Base-by-base conservation (phyloP, 2,797 vertebrate genomes). In the Gila robusta region DNA sequence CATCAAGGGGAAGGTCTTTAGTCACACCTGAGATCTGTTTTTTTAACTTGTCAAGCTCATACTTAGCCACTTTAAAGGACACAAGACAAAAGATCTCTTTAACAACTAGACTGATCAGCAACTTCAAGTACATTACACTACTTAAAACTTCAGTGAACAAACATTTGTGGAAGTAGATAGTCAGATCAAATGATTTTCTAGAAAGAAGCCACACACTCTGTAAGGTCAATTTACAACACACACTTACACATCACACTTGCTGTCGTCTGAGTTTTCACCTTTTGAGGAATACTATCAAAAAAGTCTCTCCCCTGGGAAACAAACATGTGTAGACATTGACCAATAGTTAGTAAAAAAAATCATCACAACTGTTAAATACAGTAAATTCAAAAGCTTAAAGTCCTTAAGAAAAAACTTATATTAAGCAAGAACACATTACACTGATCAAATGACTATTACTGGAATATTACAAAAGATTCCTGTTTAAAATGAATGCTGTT, bases 231-330 rank as follows among this genome's bases (percentile, higher is more conserved):
- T 52, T 14, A 67, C 21, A 81, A 39, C 16, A 37, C 52, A 41
- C 70, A 90, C 97, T 96, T 89, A 98, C 97, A 87, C 78, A 92
- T 49, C 81, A 96, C 94, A 3, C 91, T 12, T 0, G 84, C 54
- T 69, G 32, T 86, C 35, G 95, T 95, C 28, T 94, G 91, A 56
- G 94, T 90, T 71, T 92, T 91, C 64, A 97, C 95, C 3, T 0
- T 90, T 76, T 87, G 21, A 0, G 95, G 91, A 78, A 88, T 96
- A 17, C 0, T 88, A 26, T 89, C 1, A 47, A 96, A 93, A 0
- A 81, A 91, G 1, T 35, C 17, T 81, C 91, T 95, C 52, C 89
- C 90, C 94, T 97, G 64, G 26, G 1, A 88, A 73, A 79, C 2
- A 37, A 52, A 62, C 11, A 88, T 88, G 8, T 19, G 56, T 10